Evolutionary conservation across 2,888 invertebrate genomes (phyloP).

Genomic region (Thecophora atra): DNA sequence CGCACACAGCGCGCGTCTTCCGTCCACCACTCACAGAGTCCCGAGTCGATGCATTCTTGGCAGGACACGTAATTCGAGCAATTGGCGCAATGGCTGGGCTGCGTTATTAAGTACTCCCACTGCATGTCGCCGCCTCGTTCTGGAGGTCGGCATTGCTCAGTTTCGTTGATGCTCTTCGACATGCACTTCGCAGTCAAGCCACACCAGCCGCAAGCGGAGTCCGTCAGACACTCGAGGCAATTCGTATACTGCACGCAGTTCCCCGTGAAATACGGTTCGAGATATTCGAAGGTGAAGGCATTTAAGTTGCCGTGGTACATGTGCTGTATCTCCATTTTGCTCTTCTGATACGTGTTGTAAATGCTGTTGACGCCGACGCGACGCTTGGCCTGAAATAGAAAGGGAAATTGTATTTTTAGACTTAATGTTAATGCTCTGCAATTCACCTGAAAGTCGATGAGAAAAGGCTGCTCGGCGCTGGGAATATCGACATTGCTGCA

Average conservation of each 20-base stretch:
- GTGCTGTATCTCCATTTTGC: conserved; percentile 85
- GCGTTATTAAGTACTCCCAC: conserved; percentile 84
- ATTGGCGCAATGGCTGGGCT: conserved; percentile 84
- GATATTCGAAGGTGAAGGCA: conserved; percentile 87
- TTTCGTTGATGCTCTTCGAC: conserved; percentile 75
- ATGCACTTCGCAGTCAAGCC: conserved; percentile 78
- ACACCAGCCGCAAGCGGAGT: conserved; percentile 94
- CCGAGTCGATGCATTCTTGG: conserved; percentile 80
- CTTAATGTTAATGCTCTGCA: neutral
- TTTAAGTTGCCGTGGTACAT: conserved; percentile 78
- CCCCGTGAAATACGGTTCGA: conserved; percentile 87
- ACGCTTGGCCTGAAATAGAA: conserved; percentile 69
- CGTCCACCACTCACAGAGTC: conserved; percentile 91
- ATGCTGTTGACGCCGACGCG: conserved; percentile 66
- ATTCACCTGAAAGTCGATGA: conserved; percentile 75
- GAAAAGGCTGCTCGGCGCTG: conserved; percentile 72
- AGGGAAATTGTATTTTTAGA: neutral
- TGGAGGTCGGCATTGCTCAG: conserved; percentile 68
- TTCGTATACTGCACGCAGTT: conserved; percentile 81
- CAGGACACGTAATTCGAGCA: conserved; percentile 92
- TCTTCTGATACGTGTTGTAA: conserved; percentile 75
- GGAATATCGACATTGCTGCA: conserved; percentile 78
- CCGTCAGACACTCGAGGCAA: conserved; percentile 87
- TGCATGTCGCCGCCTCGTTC: conserved; percentile 64
- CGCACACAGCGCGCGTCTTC: conserved; percentile 88